phyloP scores from a whole-genome alignment of 2,113 vertebrate species.

The Lycaon pictus region DNA sequence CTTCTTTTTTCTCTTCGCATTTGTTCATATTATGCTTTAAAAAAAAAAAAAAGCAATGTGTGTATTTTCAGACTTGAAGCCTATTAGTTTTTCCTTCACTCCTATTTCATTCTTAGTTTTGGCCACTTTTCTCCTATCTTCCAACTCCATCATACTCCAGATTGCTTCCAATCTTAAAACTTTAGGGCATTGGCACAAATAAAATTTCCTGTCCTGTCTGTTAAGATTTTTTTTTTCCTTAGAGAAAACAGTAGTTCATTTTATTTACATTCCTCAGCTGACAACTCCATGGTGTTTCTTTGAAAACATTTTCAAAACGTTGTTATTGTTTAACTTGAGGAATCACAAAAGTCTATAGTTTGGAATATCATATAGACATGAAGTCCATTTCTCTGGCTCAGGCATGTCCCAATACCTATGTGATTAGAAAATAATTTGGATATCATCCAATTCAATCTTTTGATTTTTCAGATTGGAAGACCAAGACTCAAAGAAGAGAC shows the following conservation, averaged over 20 bases:
- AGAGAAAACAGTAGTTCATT: not conserved
- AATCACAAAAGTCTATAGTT: not conserved
- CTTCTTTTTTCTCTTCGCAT: not conserved
- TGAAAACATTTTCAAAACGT: not conserved
- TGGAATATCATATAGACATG: not conserved
- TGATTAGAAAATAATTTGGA: not conserved
- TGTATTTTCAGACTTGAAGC: not conserved
- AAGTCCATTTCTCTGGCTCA: not conserved
- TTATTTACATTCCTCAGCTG: not conserved
- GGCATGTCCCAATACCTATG: not conserved
- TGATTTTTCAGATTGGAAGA: not conserved
- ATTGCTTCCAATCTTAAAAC: not conserved
- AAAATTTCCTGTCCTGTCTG: not conserved
- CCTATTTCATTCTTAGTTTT: not conserved
- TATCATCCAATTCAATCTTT: not conserved
- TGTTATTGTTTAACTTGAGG: not conserved
- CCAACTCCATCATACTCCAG: not conserved
- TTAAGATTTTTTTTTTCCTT: not conserved
- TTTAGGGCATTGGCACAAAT: not conserved
- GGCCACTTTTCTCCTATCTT: not conserved
- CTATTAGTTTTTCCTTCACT: not conserved
- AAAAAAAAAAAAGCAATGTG: conserved; percentile 4
- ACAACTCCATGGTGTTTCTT: not conserved
- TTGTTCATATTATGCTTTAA: not conserved
- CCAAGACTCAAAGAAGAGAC: not conserved